Conservation (phyloP, 2,888 invertebrate genomes). For the Heliconius sara region DNA sequence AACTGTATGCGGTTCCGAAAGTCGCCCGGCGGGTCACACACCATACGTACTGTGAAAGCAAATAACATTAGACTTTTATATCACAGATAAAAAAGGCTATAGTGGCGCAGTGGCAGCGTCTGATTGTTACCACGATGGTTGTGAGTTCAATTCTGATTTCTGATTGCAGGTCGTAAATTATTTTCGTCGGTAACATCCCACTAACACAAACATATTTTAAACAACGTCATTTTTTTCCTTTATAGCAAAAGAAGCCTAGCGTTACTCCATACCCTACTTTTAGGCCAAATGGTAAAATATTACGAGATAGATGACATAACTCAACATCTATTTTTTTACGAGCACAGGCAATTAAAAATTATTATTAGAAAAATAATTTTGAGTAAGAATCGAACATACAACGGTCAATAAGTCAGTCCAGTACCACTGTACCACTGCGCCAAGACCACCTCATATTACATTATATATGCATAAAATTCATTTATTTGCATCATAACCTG, state of each 20-base stretch:
- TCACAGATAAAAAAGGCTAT: not conserved
- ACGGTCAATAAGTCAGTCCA: not conserved
- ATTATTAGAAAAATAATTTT: too few species aligned
- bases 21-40: conserved; percentile 49
- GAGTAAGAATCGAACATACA: not conserved
- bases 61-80: conserved; percentile 9
- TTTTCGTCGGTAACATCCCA: too few species aligned
- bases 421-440: not conserved
- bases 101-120: not conserved
- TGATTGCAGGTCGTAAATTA: too few species aligned
- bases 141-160: not conserved
- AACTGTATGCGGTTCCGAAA: conserved; percentile 54
- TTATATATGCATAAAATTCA: not conserved
- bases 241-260: too few species aligned
- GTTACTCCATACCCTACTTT: too few species aligned
- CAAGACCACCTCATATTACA: not conserved
- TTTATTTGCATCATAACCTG: conserved; percentile 40
- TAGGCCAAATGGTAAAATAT: too few species aligned
- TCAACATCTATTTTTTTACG: not conserved
- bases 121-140: not conserved
- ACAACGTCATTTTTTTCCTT: too few species aligned
- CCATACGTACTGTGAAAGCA: conserved; percentile 39
- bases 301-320: too few species aligned
- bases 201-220: too few species aligned
- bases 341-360: not conserved